Evolutionary conservation across 2,113 vertebrate genomes (phyloP), one percentile per base, ranked within the genome.

Genomic region (Carettochelys insculpta): DNA sequence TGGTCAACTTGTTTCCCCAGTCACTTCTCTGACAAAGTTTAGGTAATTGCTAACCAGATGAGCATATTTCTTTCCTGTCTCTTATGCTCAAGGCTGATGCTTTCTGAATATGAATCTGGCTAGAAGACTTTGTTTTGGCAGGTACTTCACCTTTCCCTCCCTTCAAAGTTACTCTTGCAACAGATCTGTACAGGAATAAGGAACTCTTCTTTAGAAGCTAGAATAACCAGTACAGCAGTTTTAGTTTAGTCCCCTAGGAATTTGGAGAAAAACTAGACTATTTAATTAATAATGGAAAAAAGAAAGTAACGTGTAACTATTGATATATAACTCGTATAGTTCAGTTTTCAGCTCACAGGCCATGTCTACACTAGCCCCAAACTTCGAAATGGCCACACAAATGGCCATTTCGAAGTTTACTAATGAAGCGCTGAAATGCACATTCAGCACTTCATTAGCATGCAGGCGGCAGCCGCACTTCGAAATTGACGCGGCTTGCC

Each of bases 181-280:
- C 88, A 94, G 83, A 86, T 83, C 61, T 76, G 85, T 92, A 80
- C 43, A 96, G 48, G 88, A 95, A 89, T 93, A 92, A 93, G 90
- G 88, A 96, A 95, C 91, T 71, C 61, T 29, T 92, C 68, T 95
- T 90, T 68, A 92, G 84, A 86, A 92, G 68, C 77, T 61, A 83
- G 91, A 94, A 95, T 77, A 85, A 89, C 93, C 91, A 85, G 82
- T 95, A 71, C 92, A 93, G 82, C 88, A 87, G 83, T 95, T 94
- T 93, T 91, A 92, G 91, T 92, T 80, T 92, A 45, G 9, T 87
- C 90, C 80, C 80, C 14, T 61, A 95, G 90, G 85, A 95, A 90
- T 77, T 43, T 6, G 80, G 80, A 79, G 50, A 47, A 95, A 38
- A 90, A 85, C 1, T 83, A 58, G 92, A 87, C 80, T 89, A 77